These are phyloP conservation scores for Ectobius pallidus DNA, from an alignment of 2,888 invertebrate species.

Conservation along the genomic window DNA sequence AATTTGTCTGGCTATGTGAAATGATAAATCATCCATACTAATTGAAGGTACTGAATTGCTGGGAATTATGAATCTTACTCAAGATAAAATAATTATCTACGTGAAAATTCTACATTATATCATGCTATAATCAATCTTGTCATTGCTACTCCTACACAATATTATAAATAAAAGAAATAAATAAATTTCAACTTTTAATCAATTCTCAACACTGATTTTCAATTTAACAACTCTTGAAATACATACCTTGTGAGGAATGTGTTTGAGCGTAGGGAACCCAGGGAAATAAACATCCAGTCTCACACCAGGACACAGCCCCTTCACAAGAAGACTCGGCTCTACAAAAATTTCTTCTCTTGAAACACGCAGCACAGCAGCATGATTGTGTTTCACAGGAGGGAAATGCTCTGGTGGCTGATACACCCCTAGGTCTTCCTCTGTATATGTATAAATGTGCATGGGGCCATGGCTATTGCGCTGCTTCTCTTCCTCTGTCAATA, in stretches of 20 bases:
- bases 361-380: conserved; percentile 60
- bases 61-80: too few relatives aligned
- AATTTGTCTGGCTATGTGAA: too few relatives aligned
- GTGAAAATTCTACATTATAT: too few relatives aligned
- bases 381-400: conserved; percentile 62
- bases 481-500: conserved; percentile 72
- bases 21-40: too few relatives aligned
- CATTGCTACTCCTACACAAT: too few relatives aligned
- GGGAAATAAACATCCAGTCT: conserved; percentile 75
- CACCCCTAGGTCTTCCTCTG: conserved; percentile 57
- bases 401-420: conserved; percentile 67
- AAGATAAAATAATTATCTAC: too few relatives aligned
- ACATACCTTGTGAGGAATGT: conserved; percentile 78
- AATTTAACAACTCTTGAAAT: too few relatives aligned
- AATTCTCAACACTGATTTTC: too few relatives aligned
- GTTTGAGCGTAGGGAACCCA: conserved; percentile 92
- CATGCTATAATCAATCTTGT: too few relatives aligned
- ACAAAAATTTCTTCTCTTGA: conserved; percentile 65
- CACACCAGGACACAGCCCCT: conserved; percentile 74
- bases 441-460: conserved; percentile 79
- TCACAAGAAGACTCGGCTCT: conserved; percentile 62
- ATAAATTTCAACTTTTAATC: too few relatives aligned
- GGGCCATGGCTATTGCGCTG: conserved; percentile 85
- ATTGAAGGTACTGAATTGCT: too few relatives aligned
- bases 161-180: too few relatives aligned